A percentile compares a stretch with the other conserved stretches of the same genome.
phyloP scores from a whole-genome alignment of 2,888 invertebrate genomes.

The Sarcophaga carnaria region DNA sequence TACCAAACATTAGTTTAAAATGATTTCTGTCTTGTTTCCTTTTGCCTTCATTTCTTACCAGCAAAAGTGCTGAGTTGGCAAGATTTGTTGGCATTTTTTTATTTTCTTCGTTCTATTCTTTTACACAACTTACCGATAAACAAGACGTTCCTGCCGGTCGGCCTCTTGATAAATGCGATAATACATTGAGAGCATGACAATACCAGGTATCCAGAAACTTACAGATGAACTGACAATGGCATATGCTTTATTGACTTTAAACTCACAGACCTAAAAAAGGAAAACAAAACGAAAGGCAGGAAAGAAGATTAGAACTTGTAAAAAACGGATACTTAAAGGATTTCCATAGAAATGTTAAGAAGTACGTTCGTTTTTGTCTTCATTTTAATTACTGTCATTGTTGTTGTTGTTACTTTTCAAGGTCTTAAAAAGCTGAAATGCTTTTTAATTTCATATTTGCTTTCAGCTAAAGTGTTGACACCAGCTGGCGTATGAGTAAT shows the following conservation, averaged over 20 bases:
- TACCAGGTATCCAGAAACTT: slow-evolving; percentile 96
- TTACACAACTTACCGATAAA: slow-evolving; percentile 87
- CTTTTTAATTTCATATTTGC: background rate
- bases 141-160: slow-evolving; percentile 91
- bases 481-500: slow-evolving; percentile 27
- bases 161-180: slow-evolving; percentile 93
- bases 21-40: background rate
- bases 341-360: background rate
- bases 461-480: background rate
- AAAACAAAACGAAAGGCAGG: slow-evolving; percentile 11
- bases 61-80: background rate
- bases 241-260: slow-evolving; percentile 93
- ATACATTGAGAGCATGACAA: slow-evolving; percentile 96
- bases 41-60: background rate
- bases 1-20: slow-evolving; percentile 11
- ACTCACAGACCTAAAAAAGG: slow-evolving; percentile 85
- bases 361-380: background rate
- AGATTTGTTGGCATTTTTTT: slow-evolving; percentile 5
- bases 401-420: background rate
- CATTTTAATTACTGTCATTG: background rate
- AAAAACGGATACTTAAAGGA: background rate
- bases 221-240: slow-evolving; percentile 94
- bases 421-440: background rate
- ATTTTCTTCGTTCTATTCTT: background rate
- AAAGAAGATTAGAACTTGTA: background rate